Base-by-base conservation (phyloP, 2,797 vertebrate genomes). In the Pelobates cultripes region DNA sequence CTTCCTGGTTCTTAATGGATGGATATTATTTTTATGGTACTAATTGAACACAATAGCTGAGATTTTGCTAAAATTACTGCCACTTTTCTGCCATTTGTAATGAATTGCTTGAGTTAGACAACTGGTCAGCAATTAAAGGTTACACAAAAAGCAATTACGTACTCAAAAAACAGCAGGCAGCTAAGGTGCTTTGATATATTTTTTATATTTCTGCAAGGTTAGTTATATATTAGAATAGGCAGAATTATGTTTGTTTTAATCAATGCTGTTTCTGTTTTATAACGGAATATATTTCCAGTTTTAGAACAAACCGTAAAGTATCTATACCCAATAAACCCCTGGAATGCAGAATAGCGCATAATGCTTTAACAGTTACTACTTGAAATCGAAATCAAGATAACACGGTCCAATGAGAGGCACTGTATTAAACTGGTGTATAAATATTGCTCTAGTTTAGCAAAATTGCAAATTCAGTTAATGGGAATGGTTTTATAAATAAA, bases 21-120 rank as follows among this genome's bases (percentile, higher is more conserved):
- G 66, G 71, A 66, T 70, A 75, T 75, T 83, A 63, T 45, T 78
- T 75, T 83, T 83, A 83, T 79, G 72, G 70, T 6, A 47, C 67
- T 83, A 83, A 83, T 83, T 83, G 77, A 79, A 83, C 55, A 44
- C 72, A 70, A 75, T 79, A 72, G 77, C 43, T 83, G 64, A 70
- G 74, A 83, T 83, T 69, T 83, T 43, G 28, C 64, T 74, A 55
- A 83, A 83, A 83, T 83, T 70, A 70, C 44, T 75, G 82, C 76
- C 81, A 78, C 64, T 78, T 69, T 67, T 55, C 75, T 45, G 47
- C 76, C 77, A 69, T 43, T 40, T n/a, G 17, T 83, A 83, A 83
- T 83, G 72, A 83, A 83, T 83, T 75, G 82, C 45, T 83, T 53
- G 4, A 43, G 66, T 72, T 70, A 75, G 70, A 83, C 72, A 70